A percentile compares a stretch with the other conserved stretches of the same genome.
Evolutionary conservation across 92 coral and sea anemone genomes (phyloP).

Genomic region (Porites divaricata): DNA sequence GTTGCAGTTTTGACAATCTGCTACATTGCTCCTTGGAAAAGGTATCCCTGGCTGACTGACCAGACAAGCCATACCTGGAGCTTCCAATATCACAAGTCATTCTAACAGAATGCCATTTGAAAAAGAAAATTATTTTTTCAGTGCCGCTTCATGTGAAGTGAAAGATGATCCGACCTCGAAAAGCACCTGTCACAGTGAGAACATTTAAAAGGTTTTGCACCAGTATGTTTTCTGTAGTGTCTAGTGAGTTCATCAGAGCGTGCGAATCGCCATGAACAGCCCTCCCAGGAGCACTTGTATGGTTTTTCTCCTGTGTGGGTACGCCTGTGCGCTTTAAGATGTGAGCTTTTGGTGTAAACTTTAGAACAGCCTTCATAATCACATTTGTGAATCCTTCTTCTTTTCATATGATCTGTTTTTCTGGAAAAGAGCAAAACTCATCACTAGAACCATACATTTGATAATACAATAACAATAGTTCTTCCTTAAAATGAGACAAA

Average conservation of each 20-base stretch:
- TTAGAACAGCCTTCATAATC: conserved; percentile 99
- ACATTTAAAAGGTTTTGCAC: conserved; percentile 98
- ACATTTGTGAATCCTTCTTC: conserved; percentile 94
- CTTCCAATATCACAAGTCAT: not conserved
- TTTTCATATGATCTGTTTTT: conserved; percentile 81
- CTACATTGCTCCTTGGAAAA: not conserved
- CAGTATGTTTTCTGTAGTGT: conserved; percentile 99
- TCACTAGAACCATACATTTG: too few species aligned
- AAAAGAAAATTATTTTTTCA: conserved; percentile 54
- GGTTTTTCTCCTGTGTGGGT: conserved; percentile 99
- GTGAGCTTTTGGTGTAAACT: conserved; percentile 99
- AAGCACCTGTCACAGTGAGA: conserved; percentile 97
- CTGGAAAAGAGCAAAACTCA: conserved; percentile 11
- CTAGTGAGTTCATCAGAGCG: conserved; percentile 99
- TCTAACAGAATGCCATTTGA: not conserved
- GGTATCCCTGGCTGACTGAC: not conserved
- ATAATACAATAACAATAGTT: too few species aligned
- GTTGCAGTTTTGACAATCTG: not conserved
- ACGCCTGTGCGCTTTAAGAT: conserved; percentile 97
- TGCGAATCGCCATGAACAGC: conserved; percentile 99
- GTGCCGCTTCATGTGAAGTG: conserved; percentile 99
- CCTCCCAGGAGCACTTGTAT: conserved; percentile 99
- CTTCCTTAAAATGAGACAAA: too few species aligned
- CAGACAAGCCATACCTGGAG: conserved; percentile 2
- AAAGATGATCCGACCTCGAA: conserved; percentile 98